Base-by-base conservation (phyloP, 2,113 vertebrate genomes). In the Centropus unirufus region DNA sequence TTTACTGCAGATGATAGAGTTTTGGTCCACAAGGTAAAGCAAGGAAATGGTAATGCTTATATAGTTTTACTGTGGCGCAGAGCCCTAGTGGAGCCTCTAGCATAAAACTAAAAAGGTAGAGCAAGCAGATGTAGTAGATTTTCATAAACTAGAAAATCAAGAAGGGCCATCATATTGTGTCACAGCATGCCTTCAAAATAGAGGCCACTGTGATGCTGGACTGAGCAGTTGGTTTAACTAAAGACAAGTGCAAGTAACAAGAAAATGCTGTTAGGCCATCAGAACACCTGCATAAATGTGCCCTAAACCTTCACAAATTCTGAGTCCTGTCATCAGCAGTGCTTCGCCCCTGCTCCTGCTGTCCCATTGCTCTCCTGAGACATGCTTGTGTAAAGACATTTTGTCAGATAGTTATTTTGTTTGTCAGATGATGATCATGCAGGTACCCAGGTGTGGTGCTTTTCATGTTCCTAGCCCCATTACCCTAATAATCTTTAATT, bases 371-470 rank as follows among this genome's bases (percentile, higher is more conserved):
- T 89, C 51, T 82, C 36, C 46, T 51, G 20, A 19, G 32, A 51
- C 30, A 22, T 76, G 21, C 19, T 61, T 30, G 12, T 52, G 9
- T 32, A 58, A 83, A 46, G 81, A 59, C 21, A 1, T 32, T 55
- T 63, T 49, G 49, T 59, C 2, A 1, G 17, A n/a, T 72, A 12
- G 2, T 81, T 1, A 1, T 76, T 94, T 92, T 55, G 23, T 68
- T 89, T 61, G 14, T 66, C 40, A 29, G 49, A 15, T 69, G 40
- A 34, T 62, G 57, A 51, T 82, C 36, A 24, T 73, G 21, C 0
- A 1, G 54, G 15, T 59, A 20, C 30, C 6, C 11, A 1, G 0
- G n/a, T 6, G 23, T 75, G n/a, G 2, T 67, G 7, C 23, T 88
- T 52, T 58, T 15, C 36, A 32, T 0, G 1, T 59, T 72, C 26